Evolutionary conservation across 2,113 vertebrate genomes (phyloP).

Genomic region (Nipponia nippon): DNA sequence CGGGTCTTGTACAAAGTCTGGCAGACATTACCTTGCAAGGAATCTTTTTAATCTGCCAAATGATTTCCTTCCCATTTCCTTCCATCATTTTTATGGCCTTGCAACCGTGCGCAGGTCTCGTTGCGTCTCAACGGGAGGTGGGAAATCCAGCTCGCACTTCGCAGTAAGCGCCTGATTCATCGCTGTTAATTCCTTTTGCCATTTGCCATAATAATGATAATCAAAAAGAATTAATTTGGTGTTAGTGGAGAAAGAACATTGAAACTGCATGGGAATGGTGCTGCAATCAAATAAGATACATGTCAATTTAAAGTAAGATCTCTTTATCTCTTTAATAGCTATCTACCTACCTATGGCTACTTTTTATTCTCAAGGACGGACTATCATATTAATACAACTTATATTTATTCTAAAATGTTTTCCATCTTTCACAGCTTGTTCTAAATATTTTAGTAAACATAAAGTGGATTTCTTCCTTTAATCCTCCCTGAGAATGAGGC

Average conservation of each 20-base stretch:
- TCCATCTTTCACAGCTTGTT: neutral
- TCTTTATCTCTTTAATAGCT: slow-evolving; percentile 48
- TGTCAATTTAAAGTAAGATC: slow-evolving; percentile 4
- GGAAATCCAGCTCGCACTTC: neutral
- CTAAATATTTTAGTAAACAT: slow-evolving; percentile 50
- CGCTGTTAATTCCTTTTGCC: slow-evolving; percentile 5
- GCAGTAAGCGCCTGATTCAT: neutral
- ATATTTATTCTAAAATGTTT: neutral
- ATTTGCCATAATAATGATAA: slow-evolving; percentile 36
- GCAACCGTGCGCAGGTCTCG: neutral
- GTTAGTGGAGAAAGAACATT: slow-evolving; percentile 9
- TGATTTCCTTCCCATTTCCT: neutral
- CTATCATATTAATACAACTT: neutral
- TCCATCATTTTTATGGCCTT: slow-evolving; percentile 5
- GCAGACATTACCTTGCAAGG: neutral
- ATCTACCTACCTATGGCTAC: neutral
- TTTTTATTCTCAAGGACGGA: neutral
- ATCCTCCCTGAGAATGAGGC: neutral
- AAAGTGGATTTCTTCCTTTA: neutral
- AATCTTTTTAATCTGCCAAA: neutral
- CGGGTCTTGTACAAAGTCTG: neutral
- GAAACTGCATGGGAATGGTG: slow-evolving; percentile 12
- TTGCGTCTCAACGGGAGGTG: neutral
- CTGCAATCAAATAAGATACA: slow-evolving; percentile 1
- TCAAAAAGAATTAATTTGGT: slow-evolving; percentile 56